Evolutionary conservation across 2,888 invertebrate genomes (phyloP).

Genomic region (Trimorus sp.): DNA sequence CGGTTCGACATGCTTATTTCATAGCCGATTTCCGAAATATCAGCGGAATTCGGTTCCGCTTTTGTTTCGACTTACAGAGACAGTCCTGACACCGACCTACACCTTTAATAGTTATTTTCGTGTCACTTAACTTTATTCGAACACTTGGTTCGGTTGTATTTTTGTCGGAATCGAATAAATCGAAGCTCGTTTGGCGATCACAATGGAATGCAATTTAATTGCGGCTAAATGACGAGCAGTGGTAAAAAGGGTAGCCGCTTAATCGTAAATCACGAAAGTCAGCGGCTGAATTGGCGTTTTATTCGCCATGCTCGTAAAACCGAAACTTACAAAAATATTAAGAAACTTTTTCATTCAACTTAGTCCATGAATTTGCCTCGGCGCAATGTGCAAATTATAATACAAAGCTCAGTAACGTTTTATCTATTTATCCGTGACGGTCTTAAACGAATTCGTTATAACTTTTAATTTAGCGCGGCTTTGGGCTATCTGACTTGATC

Average conservation of each 20-base stretch:
- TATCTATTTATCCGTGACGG: conserved; percentile 11
- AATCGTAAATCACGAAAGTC: not conserved
- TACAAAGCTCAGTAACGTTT: conserved; percentile 4
- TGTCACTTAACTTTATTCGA: too few species aligned
- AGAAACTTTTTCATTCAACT: conserved; percentile 13
- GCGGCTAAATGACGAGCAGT: too few species aligned
- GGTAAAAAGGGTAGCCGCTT: not conserved
- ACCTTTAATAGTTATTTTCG: too few species aligned
- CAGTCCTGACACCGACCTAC: too few species aligned
- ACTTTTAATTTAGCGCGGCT: conserved; percentile 14
- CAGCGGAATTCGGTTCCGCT: not conserved
- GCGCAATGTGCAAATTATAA: conserved; percentile 13
- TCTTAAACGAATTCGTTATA: conserved; percentile 15
- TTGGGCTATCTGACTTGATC: not conserved
- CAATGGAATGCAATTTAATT: too few species aligned
- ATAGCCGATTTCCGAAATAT: conserved; percentile 11
- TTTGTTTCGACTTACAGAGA: not conserved
- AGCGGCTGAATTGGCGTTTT: not conserved
- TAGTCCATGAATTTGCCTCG: not conserved
- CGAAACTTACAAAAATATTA: conserved; percentile 3
- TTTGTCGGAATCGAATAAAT: too few species aligned
- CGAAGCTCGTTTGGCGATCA: too few species aligned
- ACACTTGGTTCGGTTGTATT: too few species aligned
- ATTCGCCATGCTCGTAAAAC: conserved; percentile 6
- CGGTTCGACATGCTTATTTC: conserved; percentile 11